Conservation (phyloP, 2,888 invertebrate species). For the Autographa pulchrina region DNA sequence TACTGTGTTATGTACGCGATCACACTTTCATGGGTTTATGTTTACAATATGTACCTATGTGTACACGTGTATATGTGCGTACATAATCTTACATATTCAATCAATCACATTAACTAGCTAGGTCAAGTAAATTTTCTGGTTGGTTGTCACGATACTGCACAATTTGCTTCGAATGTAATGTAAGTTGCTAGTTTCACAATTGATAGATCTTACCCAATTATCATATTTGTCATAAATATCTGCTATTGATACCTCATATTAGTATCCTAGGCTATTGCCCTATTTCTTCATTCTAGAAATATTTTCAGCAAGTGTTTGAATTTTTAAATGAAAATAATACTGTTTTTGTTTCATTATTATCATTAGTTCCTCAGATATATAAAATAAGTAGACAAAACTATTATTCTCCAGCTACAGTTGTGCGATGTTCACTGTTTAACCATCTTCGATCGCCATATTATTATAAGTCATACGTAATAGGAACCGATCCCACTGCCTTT, state of each 20-base stretch:
- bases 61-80: not conserved
- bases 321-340: not conserved
- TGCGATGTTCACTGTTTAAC: not conserved
- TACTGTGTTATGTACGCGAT: not conserved
- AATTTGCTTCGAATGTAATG: not conserved
- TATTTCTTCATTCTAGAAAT: no score
- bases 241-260: not conserved
- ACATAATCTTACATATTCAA: not conserved
- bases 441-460: not conserved
- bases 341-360: not conserved
- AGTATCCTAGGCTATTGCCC: no score
- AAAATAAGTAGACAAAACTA: not conserved
- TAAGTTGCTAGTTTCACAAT: not conserved
- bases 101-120: not conserved
- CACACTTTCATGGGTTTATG: not conserved
- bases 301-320: not conserved
- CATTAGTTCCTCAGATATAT: not conserved
- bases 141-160: not conserved
- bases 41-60: not conserved
- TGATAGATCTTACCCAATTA: not conserved
- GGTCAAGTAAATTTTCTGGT: not conserved
- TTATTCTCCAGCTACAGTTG: not conserved
- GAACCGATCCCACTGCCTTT: constrained; percentile 2
- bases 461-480: constrained; percentile 1
- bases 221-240: no score